phyloP scores from a whole-genome alignment of 2,113 vertebrate genomes.

The Sminthopsis crassicaudata region DNA sequence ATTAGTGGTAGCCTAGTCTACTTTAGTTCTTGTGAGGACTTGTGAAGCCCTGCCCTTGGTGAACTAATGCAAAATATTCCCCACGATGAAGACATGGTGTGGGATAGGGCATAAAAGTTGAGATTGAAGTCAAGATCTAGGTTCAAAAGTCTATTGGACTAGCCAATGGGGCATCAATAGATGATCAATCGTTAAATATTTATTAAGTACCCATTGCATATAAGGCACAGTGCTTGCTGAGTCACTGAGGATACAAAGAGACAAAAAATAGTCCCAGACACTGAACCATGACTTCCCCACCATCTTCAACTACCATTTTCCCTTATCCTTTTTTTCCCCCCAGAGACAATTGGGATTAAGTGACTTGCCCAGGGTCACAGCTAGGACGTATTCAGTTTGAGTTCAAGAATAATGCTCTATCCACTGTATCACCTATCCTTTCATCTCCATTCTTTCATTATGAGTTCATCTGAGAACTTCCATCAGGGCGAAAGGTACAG shows the following conservation, averaged over 20 bases:
- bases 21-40: conserved; percentile 66
- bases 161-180: not conserved
- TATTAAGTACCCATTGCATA: not conserved
- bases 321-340: not conserved
- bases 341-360: too few relatives aligned
- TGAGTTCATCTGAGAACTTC: not conserved
- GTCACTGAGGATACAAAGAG: not conserved
- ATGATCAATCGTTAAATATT: not conserved
- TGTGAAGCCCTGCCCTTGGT: conserved; percentile 47
- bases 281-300: not conserved
- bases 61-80: conserved; percentile 61
- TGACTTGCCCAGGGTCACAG: too few relatives aligned
- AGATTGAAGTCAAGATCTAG: not conserved
- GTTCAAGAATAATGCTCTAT: too few relatives aligned
- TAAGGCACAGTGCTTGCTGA: not conserved
- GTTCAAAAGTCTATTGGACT: not conserved
- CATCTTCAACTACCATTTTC: not conserved
- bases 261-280: not conserved
- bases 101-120: not conserved
- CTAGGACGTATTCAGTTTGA: too few relatives aligned
- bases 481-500: not conserved
- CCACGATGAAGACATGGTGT: conserved; percentile 24
- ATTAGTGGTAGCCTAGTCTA: conserved; percentile 69
- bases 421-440: not conserved
- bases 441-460: not conserved